Evolutionary conservation across 1,140 invertebrate genomes (phyloP), one percentile per base, ranked within the genome.

Genomic region (Branchinecta lindahli): DNA sequence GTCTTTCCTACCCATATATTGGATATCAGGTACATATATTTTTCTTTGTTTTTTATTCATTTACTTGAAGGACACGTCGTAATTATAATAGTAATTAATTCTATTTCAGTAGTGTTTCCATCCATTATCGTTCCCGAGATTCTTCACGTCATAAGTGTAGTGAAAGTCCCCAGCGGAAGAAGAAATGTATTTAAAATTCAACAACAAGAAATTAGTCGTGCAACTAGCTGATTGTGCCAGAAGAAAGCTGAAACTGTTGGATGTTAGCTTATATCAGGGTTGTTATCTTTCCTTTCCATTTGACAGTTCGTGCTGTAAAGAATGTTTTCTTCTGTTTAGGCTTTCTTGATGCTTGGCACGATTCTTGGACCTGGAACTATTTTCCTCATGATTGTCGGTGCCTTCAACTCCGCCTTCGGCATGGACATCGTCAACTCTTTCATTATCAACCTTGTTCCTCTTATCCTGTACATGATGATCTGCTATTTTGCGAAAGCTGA

Each of bases 351-450:
- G 74, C 73, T 80, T 9, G 83, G 84, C 3, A 83, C 83, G 0
- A 79, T 86, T 70, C 75, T 87, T 5, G 84, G 85, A 46, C 85
- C 85, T 8, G 85, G 84, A 45, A 86, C 83, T 0, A 85, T 87
- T 61, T 81, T 86, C 69, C 79, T 86, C 70, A 85, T 87, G 78
- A 78, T 86, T 71, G 82, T 85, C 33, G 85, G 85, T 45, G 82
- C 85, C 9, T 80, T 84, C 52, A 77, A 78, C 5, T 80, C 82
- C 8, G 82, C 83, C 0, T 86, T 86, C 73, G 77, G 79, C n/a
- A 76, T 84, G 7, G 78, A 79, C 12, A 80, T 81, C 68, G 79
- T 79, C 74, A 75, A 77, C 44, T 79, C 82, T 45, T 80, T 85
- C 69, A 70, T 77, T 0, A 74, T 81, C 45, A 80, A 83, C 44